Evolutionary conservation across 1,140 invertebrate genomes (phyloP).

Genomic region (Monomorium pharaonis): DNA sequence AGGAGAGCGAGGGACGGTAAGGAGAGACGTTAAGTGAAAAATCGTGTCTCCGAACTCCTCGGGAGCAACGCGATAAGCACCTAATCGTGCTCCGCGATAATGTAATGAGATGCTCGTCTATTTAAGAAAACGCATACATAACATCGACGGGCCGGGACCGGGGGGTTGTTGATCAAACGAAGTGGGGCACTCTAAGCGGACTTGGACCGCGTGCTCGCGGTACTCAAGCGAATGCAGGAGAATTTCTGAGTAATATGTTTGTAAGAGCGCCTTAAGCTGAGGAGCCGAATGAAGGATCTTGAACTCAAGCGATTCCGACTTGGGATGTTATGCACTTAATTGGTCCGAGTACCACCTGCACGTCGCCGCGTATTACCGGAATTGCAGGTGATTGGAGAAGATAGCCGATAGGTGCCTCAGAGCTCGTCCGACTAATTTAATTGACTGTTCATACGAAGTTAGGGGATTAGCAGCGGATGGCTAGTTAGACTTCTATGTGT

Average conservation of each 20-base stretch:
- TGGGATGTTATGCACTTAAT: slow-evolving; percentile 46
- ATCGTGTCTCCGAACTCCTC: slow-evolving; percentile 32
- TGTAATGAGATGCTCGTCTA: slow-evolving; percentile 25
- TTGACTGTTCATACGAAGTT: slow-evolving; percentile 54
- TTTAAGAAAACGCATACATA: slow-evolving; percentile 14
- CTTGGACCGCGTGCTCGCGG: slow-evolving; percentile 44
- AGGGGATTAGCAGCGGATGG: neutral
- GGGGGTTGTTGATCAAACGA: slow-evolving; percentile 14
- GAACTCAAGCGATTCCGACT: slow-evolving; percentile 25
- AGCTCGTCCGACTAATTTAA: slow-evolving; percentile 54
- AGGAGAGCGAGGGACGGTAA: neutral
- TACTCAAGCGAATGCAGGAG: slow-evolving; percentile 1
- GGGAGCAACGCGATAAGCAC: neutral
- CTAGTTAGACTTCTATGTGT: neutral
- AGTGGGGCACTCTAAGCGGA: slow-evolving; percentile 45
- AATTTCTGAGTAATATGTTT: slow-evolving; percentile 41
- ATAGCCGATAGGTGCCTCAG: slow-evolving; percentile 40
- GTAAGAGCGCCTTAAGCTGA: slow-evolving; percentile 39
- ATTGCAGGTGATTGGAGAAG: slow-evolving; percentile 50
- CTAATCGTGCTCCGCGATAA: slow-evolving; percentile 26
- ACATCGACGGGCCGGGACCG: neutral
- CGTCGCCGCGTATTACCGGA: slow-evolving; percentile 37
- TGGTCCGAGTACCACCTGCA: slow-evolving; percentile 32
- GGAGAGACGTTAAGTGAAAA: slow-evolving; percentile 49
- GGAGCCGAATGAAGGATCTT: slow-evolving; percentile 43